A percentile compares a stretch with the other conserved stretches of the same genome.
These are phyloP conservation scores for Drosophila saltans DNA, from an alignment of 1,140 invertebrate species.

Conservation along the genomic window DNA sequence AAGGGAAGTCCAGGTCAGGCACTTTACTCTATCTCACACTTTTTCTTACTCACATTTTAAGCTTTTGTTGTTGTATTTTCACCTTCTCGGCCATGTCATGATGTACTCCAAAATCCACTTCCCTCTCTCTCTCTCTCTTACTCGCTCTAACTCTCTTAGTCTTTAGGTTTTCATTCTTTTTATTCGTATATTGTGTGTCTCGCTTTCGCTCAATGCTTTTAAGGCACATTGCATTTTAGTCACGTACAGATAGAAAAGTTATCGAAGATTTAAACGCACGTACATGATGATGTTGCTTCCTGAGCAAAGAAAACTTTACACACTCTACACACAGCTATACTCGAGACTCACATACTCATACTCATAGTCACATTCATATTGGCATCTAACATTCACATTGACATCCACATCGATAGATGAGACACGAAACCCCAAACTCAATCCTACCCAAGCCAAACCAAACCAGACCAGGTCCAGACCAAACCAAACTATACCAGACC, in stretches of 20 bases:
- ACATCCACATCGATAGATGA: conserved; percentile 4
- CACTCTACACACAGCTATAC: neutral
- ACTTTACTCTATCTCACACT: neutral
- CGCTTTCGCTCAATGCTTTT: conserved; percentile 22
- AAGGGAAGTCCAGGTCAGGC: neutral
- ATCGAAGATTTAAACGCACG: conserved; percentile 80
- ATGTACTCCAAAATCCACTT: neutral
- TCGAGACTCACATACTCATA: neutral
- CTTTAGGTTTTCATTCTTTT: neutral
- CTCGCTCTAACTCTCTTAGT: neutral
- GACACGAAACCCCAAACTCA: neutral
- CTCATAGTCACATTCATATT: neutral
- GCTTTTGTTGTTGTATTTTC: neutral
- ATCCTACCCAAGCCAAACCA: no score
- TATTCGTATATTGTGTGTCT: neutral
- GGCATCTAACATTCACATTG: neutral
- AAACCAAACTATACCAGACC: conserved; percentile 20
- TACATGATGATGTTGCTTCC: conserved; percentile 63
- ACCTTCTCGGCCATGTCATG: neutral
- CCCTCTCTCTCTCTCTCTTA: neutral
- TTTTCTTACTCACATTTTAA: conserved; percentile 7
- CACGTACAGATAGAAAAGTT: conserved; percentile 72
- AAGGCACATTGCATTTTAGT: conserved; percentile 73
- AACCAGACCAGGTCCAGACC: conserved; percentile 1
- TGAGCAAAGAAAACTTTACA: conserved; percentile 37